Conservation (phyloP, 2,888 invertebrate genomes). For the Pantelozetes paolii region DNA sequence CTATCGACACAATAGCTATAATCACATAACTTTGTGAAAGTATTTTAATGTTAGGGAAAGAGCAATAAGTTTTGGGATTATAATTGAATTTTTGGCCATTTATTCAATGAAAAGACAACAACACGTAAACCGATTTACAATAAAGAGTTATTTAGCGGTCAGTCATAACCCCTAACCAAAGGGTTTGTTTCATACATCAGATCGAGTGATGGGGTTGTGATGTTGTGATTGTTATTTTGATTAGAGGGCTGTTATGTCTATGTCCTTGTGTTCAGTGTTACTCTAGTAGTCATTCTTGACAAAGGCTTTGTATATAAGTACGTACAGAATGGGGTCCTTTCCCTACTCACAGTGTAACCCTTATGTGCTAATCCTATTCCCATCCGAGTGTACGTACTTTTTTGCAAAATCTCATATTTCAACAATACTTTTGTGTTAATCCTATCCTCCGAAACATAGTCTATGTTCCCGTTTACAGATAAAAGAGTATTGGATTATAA, state of each 20-base stretch:
- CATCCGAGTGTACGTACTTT: too few relatives aligned
- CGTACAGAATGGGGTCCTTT: too few relatives aligned
- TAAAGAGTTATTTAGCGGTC: slow-evolving; percentile 27
- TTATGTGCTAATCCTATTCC: too few relatives aligned
- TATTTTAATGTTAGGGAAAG: slow-evolving; percentile 4
- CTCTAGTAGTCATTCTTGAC: too few relatives aligned
- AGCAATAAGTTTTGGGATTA: slow-evolving; percentile 25
- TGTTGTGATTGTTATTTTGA: slow-evolving; percentile 25
- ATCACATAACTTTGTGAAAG: slow-evolving; percentile 23
- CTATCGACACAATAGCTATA: slow-evolving; percentile 13
- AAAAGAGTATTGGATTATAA: background rate
- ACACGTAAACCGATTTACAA: slow-evolving; percentile 24
- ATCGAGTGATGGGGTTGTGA: background rate
- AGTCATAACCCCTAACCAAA: slow-evolving; percentile 9
- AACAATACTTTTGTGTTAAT: slow-evolving; percentile 29
- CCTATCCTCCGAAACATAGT: slow-evolving; percentile 6
- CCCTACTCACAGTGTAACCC: too few relatives aligned
- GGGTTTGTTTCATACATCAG: slow-evolving; percentile 26
- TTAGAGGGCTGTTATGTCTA: background rate
- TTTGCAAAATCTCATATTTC: too few relatives aligned
- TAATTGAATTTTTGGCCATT: slow-evolving; percentile 38
- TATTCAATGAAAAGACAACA: slow-evolving; percentile 20
- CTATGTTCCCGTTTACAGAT: background rate
- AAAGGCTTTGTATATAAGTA: too few relatives aligned
- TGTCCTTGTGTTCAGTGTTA: too few relatives aligned